A percentile compares a stretch with the other conserved stretches of the same genome.
Evolutionary conservation across 2,797 vertebrate genomes (phyloP).

Genomic region (Gastrophryne carolinensis): DNA sequence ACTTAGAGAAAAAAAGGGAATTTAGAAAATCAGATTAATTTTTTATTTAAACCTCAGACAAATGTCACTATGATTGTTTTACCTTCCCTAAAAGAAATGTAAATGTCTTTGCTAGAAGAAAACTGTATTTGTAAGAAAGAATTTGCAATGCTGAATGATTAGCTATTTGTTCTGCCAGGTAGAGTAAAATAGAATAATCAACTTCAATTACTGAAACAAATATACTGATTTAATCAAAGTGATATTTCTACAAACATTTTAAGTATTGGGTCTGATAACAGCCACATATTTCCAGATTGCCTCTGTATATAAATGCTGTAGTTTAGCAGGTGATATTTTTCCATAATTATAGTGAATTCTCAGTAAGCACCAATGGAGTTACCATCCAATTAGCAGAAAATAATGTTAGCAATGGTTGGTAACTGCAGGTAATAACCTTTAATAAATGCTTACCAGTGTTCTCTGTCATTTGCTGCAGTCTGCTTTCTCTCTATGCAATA

Average conservation of each 20-base stretch:
- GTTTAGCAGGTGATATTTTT: slow-evolving; percentile 28
- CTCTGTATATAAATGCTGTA: slow-evolving; percentile 1
- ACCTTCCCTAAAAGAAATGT: not conserved
- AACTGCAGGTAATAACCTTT: slow-evolving; percentile 27
- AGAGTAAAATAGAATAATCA: slow-evolving; percentile 17
- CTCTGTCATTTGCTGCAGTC: slow-evolving; percentile 35
- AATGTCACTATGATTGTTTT: slow-evolving; percentile 3
- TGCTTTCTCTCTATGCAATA: slow-evolving; percentile 10
- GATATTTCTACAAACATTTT: slow-evolving; percentile 7
- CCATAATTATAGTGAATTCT: slow-evolving; percentile 18
- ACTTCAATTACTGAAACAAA: slow-evolving; percentile 25
- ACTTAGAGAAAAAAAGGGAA: too few species aligned
- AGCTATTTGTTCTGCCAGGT: slow-evolving; percentile 8
- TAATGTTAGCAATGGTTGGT: slow-evolving; percentile 36
- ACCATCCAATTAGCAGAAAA: slow-evolving; percentile 34
- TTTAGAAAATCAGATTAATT: too few species aligned
- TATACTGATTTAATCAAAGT: slow-evolving; percentile 27
- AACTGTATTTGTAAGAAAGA: not conserved
- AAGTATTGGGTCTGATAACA: slow-evolving; percentile 22
- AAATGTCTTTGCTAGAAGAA: not conserved
- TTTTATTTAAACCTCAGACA: not conserved
- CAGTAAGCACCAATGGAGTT: slow-evolving; percentile 29
- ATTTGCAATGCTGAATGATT: slow-evolving; percentile 15
- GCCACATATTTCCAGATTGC: not conserved
- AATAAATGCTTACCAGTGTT: slow-evolving; percentile 32